phyloP scores from a whole-genome alignment of 2,888 invertebrate genomes.

The Macrophya annulata region DNA sequence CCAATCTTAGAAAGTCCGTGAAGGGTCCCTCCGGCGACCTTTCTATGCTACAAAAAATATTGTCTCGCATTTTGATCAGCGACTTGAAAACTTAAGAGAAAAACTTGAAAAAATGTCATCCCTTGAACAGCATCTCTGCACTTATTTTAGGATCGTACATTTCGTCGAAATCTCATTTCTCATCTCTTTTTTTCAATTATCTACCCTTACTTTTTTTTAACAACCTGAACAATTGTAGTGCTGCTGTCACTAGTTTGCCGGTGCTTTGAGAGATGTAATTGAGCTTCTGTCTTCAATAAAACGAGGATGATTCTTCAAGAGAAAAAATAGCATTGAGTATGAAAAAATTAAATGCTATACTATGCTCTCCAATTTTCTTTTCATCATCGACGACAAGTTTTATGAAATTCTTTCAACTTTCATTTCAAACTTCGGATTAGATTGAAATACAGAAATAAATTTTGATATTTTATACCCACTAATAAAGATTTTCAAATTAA shows the following conservation, averaged over 20 bases:
- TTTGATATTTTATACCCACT: neutral
- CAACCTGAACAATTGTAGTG: neutral
- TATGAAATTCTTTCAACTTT: too few species aligned
- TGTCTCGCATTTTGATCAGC: conserved; percentile 11
- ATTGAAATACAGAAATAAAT: neutral
- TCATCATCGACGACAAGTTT: neutral
- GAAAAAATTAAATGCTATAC: neutral
- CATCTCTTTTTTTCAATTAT: neutral
- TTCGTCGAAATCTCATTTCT: conserved; percentile 14
- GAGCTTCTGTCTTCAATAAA: neutral
- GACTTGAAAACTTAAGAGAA: neutral
- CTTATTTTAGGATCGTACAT: conserved; percentile 5
- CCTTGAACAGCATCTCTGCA: neutral
- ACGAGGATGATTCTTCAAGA: neutral
- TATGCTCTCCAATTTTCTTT: neutral
- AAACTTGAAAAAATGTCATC: conserved; percentile 10
- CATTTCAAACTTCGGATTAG: neutral
- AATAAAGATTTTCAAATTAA: neutral
- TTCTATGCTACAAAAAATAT: conserved; percentile 35
- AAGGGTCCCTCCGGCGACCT: neutral
- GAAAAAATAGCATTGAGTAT: too few species aligned
- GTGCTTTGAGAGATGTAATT: neutral
- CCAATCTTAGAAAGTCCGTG: conserved; percentile 32
- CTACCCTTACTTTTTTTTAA: neutral
- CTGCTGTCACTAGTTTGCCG: neutral